Evolutionary conservation across 1,140 invertebrate genomes (phyloP).

Genomic region (Metopolophium dirhodum): DNA sequence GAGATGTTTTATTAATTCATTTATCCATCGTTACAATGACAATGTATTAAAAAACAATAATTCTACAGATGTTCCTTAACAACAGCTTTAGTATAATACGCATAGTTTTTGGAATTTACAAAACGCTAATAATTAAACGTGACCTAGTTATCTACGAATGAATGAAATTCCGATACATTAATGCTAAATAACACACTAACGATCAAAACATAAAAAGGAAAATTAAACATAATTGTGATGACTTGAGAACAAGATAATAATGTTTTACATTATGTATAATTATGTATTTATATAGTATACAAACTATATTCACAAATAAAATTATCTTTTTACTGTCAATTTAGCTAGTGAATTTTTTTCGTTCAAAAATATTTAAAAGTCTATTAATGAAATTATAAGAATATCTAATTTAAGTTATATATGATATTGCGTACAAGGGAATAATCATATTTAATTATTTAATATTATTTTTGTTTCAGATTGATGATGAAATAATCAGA

Average conservation of each 20-base stretch:
- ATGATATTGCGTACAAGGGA: background rate
- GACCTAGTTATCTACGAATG: background rate
- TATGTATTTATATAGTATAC: background rate
- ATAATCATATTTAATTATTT: background rate
- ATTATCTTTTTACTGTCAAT: background rate
- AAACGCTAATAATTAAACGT: background rate
- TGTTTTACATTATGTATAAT: background rate
- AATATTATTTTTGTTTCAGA: slow-evolving; percentile 58
- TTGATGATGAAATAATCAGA: slow-evolving; percentile 70
- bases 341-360: background rate
- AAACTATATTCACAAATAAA: background rate
- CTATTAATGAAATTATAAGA: fast-evolving
- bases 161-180: background rate
- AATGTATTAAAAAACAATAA: background rate
- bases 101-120: background rate
- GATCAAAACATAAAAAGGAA: background rate
- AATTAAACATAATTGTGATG: background rate
- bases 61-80: background rate
- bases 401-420: background rate
- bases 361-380: background rate
- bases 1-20: background rate
- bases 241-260: background rate
- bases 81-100: background rate
- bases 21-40: background rate
- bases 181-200: background rate